Percentiles rank a stretch among this genome's conserved stretches.
Conservation (phyloP, 2,797 vertebrate species). For the Petrocephalus sullivani region DNA sequence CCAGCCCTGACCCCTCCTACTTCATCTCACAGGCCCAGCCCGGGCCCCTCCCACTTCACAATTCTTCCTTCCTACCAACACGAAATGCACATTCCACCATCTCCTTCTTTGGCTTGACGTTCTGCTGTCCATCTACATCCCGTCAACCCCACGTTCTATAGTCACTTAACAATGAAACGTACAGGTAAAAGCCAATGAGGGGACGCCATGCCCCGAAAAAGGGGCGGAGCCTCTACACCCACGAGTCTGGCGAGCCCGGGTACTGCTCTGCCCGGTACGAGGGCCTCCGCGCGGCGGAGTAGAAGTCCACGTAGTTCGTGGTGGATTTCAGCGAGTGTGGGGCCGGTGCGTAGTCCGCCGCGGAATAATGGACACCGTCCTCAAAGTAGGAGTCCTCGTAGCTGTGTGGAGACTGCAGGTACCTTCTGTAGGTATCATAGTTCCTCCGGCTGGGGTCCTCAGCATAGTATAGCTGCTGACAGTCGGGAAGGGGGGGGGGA, state of each 20-base stretch:
- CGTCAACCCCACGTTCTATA: constrained; percentile 38
- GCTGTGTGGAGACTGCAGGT: constrained; percentile 85
- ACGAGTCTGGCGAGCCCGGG: constrained; percentile 93
- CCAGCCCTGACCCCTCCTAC: constrained; percentile 15
- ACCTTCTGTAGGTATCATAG: constrained; percentile 88
- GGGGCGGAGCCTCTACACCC: constrained; percentile 76
- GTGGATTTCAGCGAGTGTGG: constrained; percentile 86
- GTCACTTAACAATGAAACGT: constrained; percentile 36
- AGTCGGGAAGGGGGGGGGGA: constrained; percentile 41
- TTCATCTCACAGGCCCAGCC: neutral
- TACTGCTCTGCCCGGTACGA: constrained; percentile 92
- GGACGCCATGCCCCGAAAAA: constrained; percentile 26
- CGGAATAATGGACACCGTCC: constrained; percentile 80
- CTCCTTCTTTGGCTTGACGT: constrained; percentile 80
- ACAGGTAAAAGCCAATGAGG: constrained; percentile 52
- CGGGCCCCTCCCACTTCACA: constrained; percentile 52
- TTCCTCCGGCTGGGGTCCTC: constrained; percentile 80
- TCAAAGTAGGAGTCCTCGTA: constrained; percentile 88
- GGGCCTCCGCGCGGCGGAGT: constrained; percentile 82
- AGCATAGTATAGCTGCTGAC: constrained; percentile 79
- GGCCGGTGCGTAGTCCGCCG: constrained; percentile 76
- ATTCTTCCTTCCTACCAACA: constrained; percentile 58
- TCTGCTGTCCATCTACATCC: constrained; percentile 62
- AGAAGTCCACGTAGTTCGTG: constrained; percentile 94
- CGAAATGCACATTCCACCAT: constrained; percentile 59